Evolutionary conservation across 1,140 invertebrate species (phyloP), one percentile per base, ranked within the genome.

Genomic region (Hycleus phaleratus): DNA sequence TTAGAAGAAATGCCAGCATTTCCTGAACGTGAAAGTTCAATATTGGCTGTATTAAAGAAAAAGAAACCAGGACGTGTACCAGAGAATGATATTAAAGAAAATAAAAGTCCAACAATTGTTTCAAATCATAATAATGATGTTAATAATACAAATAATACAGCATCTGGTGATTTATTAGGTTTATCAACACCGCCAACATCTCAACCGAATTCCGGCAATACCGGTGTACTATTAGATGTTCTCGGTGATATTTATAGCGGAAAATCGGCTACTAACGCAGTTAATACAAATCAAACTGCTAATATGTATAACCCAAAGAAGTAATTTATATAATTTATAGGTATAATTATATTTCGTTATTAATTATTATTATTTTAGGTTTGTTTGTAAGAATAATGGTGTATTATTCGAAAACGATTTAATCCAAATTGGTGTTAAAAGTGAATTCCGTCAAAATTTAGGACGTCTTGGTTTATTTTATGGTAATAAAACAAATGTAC

Each of bases 1-100:
- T 79, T 99, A 49, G 97, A 99, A 82, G 97, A 99, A 81, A 99
- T 99, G 97, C 97, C 97, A 49, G 95, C 97, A 46, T 99, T 99
- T 78, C 94, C 97, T 2, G 97, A 99, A 78, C 83, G 96, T 68
- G 97, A 99, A 78, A 98, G 95, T 47, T 98, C 94, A 2, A 95
- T 99, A 71, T 82, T 98, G 52, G 95, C 96, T 46, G 87, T 99
- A 58, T 82, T 99, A 62, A 99, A 99, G 77, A 97, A 98, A 77
- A 97, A 98, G 76, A 98, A 98, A 70, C 92, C 92, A 4, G 93
- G 92, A 5, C 79, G 91, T 49, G 86, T 93, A 58, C 88, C 90
- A 10, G 91, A 93, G 69, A 87, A 85, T 74, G 88, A 91, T 71
- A 84, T 88, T 11, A 81, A 86, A 63, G 85, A 89, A 67, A 86